Percentiles rank a stretch among this genome's conserved stretches.
Evolutionary conservation across 2,113 vertebrate genomes (phyloP).

Genomic region (Apteryx owenii): DNA sequence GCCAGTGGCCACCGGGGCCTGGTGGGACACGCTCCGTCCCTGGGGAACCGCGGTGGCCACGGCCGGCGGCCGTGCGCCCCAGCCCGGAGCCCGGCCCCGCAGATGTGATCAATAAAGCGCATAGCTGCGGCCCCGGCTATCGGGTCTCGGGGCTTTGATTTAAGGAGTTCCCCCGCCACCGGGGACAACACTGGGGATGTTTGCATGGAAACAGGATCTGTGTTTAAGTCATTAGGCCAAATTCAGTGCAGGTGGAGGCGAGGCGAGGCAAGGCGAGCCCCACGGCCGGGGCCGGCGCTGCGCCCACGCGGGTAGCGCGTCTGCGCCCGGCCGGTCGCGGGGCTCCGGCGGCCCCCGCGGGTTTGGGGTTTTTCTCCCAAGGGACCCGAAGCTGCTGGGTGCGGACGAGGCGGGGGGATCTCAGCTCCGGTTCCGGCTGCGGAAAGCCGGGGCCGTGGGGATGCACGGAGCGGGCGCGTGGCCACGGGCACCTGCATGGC

Average conservation of each 20-base stretch:
- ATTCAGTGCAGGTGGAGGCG: slow-evolving; percentile 66
- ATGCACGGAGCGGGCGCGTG: no score
- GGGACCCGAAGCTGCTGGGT: no score
- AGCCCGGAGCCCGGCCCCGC: background rate
- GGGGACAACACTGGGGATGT: slow-evolving; percentile 57
- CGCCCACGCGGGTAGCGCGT: accelerated
- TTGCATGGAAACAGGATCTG: slow-evolving; percentile 70
- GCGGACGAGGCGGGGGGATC: no score
- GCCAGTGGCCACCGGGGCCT: background rate
- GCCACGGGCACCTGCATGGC: no score
- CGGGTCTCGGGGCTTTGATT: slow-evolving; percentile 42
- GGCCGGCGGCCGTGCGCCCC: background rate
- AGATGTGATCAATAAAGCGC: slow-evolving; percentile 63
- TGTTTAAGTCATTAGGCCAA: slow-evolving; percentile 70
- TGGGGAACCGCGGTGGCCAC: background rate
- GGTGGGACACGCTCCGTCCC: background rate
- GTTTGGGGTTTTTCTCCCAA: no score
- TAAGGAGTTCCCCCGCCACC: slow-evolving; percentile 61
- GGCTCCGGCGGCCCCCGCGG: no score
- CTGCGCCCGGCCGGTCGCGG: accelerated
- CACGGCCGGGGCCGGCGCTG: accelerated
- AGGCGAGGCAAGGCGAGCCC: background rate
- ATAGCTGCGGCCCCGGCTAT: background rate
- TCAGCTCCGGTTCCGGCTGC: no score
- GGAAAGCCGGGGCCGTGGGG: no score